These are phyloP conservation scores for Sebastes trivittatus DNA, from an alignment of 2,797 vertebrate species.

Conservation along the genomic window DNA sequence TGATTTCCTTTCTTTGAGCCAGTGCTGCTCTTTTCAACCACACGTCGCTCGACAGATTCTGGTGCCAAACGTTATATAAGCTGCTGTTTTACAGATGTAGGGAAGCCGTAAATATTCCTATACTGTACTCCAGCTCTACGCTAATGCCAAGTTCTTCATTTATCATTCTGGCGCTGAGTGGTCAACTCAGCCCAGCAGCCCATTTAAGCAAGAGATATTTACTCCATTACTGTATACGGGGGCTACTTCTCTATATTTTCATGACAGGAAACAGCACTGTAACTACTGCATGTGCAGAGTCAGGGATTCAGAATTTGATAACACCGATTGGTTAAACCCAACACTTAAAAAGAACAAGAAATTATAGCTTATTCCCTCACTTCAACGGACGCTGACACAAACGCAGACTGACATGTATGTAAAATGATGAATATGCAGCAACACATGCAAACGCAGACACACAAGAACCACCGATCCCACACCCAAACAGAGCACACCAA, in stretches of 20 bases:
- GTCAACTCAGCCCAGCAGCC: constrained; percentile 3
- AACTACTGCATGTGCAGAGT: constrained; percentile 17
- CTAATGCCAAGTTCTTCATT: constrained; percentile 34
- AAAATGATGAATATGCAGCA: not conserved
- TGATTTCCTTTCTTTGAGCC: constrained; percentile 45
- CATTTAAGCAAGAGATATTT: constrained; percentile 21
- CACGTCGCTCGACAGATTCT: constrained; percentile 2
- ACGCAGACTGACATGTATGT: not conserved
- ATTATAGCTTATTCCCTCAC: constrained; percentile 13
- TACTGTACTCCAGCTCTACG: constrained; percentile 32
- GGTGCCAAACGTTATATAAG: constrained; percentile 59
- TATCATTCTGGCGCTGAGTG: constrained; percentile 20
- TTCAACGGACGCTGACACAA: not conserved
- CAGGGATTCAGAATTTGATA: constrained; percentile 18
- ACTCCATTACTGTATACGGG: not conserved
- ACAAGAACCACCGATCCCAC: not conserved
- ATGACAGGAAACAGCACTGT: not conserved
- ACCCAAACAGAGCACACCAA: constrained; percentile 6
- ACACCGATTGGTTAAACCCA: constrained; percentile 7
- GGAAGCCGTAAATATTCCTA: constrained; percentile 36
- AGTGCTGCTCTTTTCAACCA: constrained; percentile 27
- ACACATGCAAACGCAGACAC: not conserved
- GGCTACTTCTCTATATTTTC: not conserved
- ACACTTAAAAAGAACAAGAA: constrained; percentile 15
- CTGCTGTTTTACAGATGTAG: constrained; percentile 60